Evolutionary conservation across 2,888 invertebrate species (phyloP).

Genomic region (Caenorhabditis parvicauda): DNA sequence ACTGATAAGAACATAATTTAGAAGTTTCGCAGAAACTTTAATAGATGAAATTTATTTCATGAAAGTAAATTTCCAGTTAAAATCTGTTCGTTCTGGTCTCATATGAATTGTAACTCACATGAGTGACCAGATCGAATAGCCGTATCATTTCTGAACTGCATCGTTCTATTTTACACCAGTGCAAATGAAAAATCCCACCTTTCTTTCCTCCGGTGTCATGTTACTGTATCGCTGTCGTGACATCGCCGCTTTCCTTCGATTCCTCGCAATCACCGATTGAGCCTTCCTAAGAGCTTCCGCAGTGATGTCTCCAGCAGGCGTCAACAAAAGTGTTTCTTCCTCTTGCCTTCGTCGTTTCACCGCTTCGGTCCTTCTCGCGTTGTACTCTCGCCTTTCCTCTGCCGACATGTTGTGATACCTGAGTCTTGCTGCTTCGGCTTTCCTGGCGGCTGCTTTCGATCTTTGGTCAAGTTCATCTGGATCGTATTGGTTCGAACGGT

Average conservation of each 20-base stretch:
- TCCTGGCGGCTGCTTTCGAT: conserved; percentile 26
- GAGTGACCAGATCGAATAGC: too few relatives aligned
- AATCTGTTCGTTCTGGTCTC: too few relatives aligned
- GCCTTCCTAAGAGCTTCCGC: conserved; percentile 35
- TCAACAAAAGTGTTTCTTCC: conserved; percentile 55
- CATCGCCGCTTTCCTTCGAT: conserved; percentile 41
- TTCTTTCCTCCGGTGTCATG: conserved; percentile 41
- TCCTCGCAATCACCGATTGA: conserved; percentile 41
- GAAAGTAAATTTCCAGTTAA: too few relatives aligned
- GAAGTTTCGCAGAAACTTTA: too few relatives aligned
- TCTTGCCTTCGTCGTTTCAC: conserved; percentile 48
- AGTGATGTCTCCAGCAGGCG: conserved; percentile 48
- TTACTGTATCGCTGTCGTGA: conserved; percentile 36
- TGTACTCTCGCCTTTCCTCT: conserved; percentile 56
- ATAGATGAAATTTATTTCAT: too few relatives aligned
- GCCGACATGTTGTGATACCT: conserved; percentile 46
- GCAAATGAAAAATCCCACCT: too few relatives aligned
- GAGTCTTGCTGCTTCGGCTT: conserved; percentile 44
- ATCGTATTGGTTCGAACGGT: too few relatives aligned
- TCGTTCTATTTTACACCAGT: too few relatives aligned
- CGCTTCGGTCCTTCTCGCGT: conserved; percentile 55
- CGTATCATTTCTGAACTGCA: too few relatives aligned
- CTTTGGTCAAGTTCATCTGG: too few relatives aligned
- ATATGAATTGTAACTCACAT: too few relatives aligned
- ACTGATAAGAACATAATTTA: too few relatives aligned